phyloP scores from a whole-genome alignment of 2,888 invertebrate genomes.

The Drosophila nr. fundita region DNA sequence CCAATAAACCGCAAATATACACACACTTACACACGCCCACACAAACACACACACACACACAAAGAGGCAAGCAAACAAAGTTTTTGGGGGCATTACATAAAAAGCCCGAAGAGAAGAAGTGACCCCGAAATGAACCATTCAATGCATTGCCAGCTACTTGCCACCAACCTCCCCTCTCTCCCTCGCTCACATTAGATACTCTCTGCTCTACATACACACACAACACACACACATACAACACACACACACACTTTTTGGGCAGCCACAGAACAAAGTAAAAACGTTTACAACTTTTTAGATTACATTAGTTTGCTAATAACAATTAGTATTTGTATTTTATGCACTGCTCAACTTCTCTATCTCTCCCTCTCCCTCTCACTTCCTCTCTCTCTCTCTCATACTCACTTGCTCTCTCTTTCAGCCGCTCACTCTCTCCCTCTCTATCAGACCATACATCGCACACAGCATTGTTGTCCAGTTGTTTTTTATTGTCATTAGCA shows the following conservation, averaged over 20 bases:
- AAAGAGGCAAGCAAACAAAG: slow-evolving; percentile 30
- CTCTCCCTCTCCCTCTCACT: background rate
- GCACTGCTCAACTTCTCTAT: slow-evolving; percentile 61
- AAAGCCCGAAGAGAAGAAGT: slow-evolving; percentile 52
- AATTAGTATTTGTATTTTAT: slow-evolving; percentile 83
- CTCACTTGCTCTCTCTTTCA: background rate
- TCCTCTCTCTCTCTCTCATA: slow-evolving; percentile 9
- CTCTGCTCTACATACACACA: background rate
- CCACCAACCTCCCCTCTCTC: slow-evolving; percentile 2
- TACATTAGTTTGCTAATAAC: slow-evolving; percentile 84
- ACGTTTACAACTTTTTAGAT: slow-evolving; percentile 82
- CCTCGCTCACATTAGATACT: background rate
- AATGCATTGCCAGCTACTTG: slow-evolving; percentile 60
- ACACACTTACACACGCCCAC: slow-evolving; percentile 22
- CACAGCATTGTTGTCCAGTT: slow-evolving; percentile 31
- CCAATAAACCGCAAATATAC: slow-evolving; percentile 66
- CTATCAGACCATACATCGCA: slow-evolving; percentile 6
- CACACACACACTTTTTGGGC: slow-evolving; percentile 41
- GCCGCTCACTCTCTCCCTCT: background rate
- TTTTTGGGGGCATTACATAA: slow-evolving; percentile 56
- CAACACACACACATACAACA: slow-evolving; percentile 8
- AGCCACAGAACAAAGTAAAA: slow-evolving; percentile 74
- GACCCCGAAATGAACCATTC: slow-evolving; percentile 73
- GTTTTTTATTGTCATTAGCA: slow-evolving; percentile 76
- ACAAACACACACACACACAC: slow-evolving; percentile 9